These are phyloP conservation scores for Leguminivora glycinivorella DNA, from an alignment of 1,140 invertebrate species.

Conservation along the genomic window DNA sequence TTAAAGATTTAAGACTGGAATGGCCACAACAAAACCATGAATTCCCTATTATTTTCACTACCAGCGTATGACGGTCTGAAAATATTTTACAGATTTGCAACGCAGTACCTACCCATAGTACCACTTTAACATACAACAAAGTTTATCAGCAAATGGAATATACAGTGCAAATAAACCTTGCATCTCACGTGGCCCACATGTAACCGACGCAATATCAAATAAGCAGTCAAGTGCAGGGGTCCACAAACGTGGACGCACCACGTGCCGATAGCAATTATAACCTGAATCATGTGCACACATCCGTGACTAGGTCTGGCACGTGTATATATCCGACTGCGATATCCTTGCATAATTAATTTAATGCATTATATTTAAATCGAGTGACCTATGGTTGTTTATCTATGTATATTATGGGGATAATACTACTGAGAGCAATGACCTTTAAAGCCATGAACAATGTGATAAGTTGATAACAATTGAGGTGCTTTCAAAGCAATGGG, in stretches of 20 bases:
- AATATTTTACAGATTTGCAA: too few species aligned
- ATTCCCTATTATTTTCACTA: too few species aligned
- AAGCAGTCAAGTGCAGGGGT: constrained; percentile 26
- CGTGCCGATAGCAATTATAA: constrained; percentile 59
- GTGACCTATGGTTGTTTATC: neutral
- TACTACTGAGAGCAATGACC: neutral
- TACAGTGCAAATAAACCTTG: neutral
- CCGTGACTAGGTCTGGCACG: constrained; percentile 46
- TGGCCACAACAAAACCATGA: too few species aligned
- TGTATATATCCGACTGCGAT: constrained; percentile 32
- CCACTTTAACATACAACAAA: too few species aligned
- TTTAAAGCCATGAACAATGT: too few species aligned
- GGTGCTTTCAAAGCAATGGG: too few species aligned
- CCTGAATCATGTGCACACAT: constrained; percentile 52
- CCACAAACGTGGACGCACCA: constrained; percentile 49
- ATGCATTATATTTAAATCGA: constrained; percentile 14
- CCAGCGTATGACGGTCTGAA: too few species aligned
- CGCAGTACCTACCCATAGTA: too few species aligned
- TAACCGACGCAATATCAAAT: neutral
- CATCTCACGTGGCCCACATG: neutral
- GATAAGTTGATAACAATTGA: too few species aligned
- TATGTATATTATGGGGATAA: neutral
- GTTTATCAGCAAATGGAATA: too few species aligned
- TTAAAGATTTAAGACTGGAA: too few species aligned
- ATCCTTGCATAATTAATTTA: constrained; percentile 6